Conservation (phyloP, 2,888 invertebrate genomes). For the Melinaea menophilus region DNA sequence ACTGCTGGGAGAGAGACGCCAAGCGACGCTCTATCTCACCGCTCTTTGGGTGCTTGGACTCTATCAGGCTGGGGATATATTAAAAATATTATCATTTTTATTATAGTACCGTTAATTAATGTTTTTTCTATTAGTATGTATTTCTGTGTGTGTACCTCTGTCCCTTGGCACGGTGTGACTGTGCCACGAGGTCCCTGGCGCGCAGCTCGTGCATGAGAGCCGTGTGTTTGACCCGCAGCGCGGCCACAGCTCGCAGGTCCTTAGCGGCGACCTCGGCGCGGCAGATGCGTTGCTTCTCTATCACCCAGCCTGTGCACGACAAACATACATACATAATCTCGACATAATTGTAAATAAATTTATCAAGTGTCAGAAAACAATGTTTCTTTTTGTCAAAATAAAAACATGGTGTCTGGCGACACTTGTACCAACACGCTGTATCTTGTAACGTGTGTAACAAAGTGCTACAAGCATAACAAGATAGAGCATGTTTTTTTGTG, state of each 20-base stretch:
- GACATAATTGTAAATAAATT: no score
- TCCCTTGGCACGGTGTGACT: conserved; percentile 71
- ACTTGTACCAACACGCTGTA: no score
- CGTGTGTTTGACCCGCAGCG: conserved; percentile 95
- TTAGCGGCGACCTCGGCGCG: conserved; percentile 95
- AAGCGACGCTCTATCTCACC: conserved; percentile 89
- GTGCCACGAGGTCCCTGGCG: conserved; percentile 75
- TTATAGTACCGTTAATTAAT: no score
- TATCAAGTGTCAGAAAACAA: no score
- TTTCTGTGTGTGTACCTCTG: conserved; percentile 75
- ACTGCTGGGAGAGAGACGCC: conserved; percentile 87
- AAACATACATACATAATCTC: neutral
- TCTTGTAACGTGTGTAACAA: no score
- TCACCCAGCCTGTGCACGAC: conserved; percentile 86
- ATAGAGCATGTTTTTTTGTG: no score
- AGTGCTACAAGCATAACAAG: no score
- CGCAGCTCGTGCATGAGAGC: conserved; percentile 93
- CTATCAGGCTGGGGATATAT: conserved; percentile 78
- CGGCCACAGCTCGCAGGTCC: conserved; percentile 92
- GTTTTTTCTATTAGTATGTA: no score
- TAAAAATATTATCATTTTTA: no score
- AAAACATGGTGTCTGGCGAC: no score
- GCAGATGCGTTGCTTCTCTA: conserved; percentile 95
- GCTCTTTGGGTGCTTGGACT: conserved; percentile 88
- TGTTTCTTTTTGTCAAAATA: no score